These are phyloP conservation scores for Vimba vimba DNA, from an alignment of 2,113 vertebrate genomes.

Conservation along the genomic window DNA sequence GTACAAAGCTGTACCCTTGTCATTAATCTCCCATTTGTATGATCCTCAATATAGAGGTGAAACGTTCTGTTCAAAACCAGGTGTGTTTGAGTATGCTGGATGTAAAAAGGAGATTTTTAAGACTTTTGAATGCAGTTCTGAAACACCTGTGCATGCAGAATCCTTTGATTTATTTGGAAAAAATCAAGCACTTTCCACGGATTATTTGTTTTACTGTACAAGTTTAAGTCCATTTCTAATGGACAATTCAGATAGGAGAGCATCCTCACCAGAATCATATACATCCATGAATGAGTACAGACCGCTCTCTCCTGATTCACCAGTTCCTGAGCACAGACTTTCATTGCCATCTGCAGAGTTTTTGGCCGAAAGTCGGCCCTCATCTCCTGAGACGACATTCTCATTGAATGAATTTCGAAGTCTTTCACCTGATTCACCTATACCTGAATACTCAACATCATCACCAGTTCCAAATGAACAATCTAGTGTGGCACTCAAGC, in stretches of 20 bases:
- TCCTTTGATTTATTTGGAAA: conserved; percentile 11
- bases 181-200: conserved; percentile 37
- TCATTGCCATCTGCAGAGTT: conserved; percentile 32
- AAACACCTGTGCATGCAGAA: background rate
- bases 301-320: conserved; percentile 66
- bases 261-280: conserved; percentile 62
- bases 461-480: conserved; percentile 44
- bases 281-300: conserved; percentile 60
- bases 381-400: conserved; percentile 45
- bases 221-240: conserved; percentile 37
- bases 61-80: conserved; percentile 64
- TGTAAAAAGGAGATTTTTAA: conserved; percentile 52
- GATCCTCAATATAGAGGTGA: conserved; percentile 71
- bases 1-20: conserved; percentile 60
- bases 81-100: conserved; percentile 58
- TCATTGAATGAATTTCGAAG: conserved; percentile 43
- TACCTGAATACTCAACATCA: conserved; percentile 55
- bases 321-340: conserved; percentile 53
- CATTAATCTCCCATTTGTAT: conserved; percentile 65
- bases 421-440: conserved; percentile 53
- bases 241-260: conserved; percentile 42
- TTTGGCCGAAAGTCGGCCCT: conserved; percentile 18
- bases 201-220: conserved; percentile 46
- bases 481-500: background rate
- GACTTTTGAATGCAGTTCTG: background rate